Evolutionary conservation across 2,888 invertebrate genomes (phyloP).

Genomic region (Troides oblongomaculatus): DNA sequence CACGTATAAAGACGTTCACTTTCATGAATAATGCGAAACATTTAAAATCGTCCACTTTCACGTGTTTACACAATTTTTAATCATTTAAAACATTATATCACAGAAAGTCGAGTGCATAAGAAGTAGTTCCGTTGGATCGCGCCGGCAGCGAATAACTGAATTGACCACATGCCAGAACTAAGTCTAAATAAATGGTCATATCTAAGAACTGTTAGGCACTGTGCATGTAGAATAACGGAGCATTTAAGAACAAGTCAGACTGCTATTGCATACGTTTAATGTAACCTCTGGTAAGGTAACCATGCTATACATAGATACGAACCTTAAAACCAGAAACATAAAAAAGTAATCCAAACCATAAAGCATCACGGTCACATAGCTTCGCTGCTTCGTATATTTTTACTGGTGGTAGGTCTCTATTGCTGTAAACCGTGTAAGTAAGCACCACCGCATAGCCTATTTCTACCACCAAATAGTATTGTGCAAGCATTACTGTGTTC

Average conservation of each 20-base stretch:
- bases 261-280: background rate
- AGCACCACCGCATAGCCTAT: too few relatives aligned
- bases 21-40: conserved; percentile 24
- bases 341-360: background rate
- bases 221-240: conserved; percentile 32
- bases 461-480: too few relatives aligned
- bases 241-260: conserved; percentile 10
- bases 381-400: background rate
- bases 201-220: conserved; percentile 31
- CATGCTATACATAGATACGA: background rate
- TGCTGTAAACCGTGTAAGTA: too few relatives aligned
- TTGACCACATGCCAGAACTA: conserved; percentile 40
- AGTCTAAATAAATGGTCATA: conserved; percentile 18
- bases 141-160: conserved; percentile 48
- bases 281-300: background rate
- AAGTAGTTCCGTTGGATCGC: conserved; percentile 31
- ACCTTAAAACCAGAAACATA: background rate
- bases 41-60: conserved; percentile 23
- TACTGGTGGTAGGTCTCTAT: background rate
- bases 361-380: background rate
- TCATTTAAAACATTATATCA: conserved; percentile 18
- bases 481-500: too few relatives aligned
- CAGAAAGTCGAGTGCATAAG: conserved; percentile 15
- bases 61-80: conserved; percentile 11
- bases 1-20: conserved; percentile 25